Evolutionary conservation across 2,888 invertebrate species (phyloP).

Genomic region (Physocephala rufipes): DNA sequence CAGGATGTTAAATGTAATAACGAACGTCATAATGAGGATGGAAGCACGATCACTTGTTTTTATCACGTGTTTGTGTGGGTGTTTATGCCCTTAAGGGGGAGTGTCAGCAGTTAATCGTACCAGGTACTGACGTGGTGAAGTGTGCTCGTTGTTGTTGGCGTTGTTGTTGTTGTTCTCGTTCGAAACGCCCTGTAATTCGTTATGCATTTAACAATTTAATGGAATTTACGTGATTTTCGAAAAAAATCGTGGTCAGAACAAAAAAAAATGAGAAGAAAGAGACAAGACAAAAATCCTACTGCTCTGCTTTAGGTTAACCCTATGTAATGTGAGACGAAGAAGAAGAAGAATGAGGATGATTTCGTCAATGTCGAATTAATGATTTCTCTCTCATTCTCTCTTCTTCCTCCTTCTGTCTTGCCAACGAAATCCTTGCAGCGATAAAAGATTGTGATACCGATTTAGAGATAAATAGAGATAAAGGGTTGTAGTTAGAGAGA

Average conservation of each 20-base stretch:
- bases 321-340: too few relatives aligned
- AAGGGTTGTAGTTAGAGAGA: too few relatives aligned
- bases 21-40: not conserved
- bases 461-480: too few relatives aligned
- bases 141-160: slow-evolving; percentile 10
- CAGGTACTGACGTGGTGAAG: slow-evolving; percentile 35
- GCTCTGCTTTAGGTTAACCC: too few relatives aligned
- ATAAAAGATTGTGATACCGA: too few relatives aligned
- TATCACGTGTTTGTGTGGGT: slow-evolving; percentile 10
- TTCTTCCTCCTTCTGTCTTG: too few relatives aligned
- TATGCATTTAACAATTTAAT: slow-evolving; percentile 50
- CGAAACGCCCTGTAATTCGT: slow-evolving; percentile 36
- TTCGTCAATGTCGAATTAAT: too few relatives aligned
- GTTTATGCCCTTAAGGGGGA: slow-evolving; percentile 46
- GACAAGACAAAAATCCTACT: not conserved
- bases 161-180: slow-evolving; percentile 11
- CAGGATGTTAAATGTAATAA: not conserved
- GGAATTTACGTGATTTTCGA: slow-evolving; percentile 56
- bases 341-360: too few relatives aligned
- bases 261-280: not conserved
- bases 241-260: not conserved
- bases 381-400: too few relatives aligned
- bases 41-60: too few relatives aligned
- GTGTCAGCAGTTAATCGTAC: slow-evolving; percentile 53
- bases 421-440: too few relatives aligned